phyloP scores from a whole-genome alignment of 2,113 vertebrate genomes.

The Lampris megalopsis region DNA sequence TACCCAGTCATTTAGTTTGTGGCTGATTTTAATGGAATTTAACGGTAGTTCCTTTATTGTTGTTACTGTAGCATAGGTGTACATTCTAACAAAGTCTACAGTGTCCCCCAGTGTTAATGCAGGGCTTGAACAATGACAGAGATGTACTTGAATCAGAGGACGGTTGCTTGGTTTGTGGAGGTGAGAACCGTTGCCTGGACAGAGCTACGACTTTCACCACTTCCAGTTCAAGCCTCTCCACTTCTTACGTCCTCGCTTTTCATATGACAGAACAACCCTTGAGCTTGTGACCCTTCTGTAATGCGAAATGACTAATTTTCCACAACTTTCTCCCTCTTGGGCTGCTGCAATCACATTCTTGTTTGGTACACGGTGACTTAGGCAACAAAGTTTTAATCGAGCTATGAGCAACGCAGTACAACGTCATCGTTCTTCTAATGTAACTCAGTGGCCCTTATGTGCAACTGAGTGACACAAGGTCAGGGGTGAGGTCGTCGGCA shows the following conservation, averaged over 20 bases:
- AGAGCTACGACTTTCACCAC: conserved; percentile 7
- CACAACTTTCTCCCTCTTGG: conserved; percentile 19
- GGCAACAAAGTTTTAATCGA: conserved; percentile 48
- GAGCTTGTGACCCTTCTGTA: conserved; percentile 30
- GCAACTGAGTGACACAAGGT: conserved; percentile 45
- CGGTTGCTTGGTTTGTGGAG: neutral
- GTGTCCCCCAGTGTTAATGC: neutral
- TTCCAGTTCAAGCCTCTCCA: conserved; percentile 19
- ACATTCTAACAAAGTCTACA: neutral
- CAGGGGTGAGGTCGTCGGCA: conserved; percentile 46
- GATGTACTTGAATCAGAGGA: conserved; percentile 1
- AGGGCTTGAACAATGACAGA: neutral
- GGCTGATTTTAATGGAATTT: neutral
- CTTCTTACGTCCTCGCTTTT: conserved; percentile 25
- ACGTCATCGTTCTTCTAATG: conserved; percentile 42
- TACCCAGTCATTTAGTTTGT: neutral
- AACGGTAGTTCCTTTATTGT: neutral
- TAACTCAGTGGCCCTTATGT: conserved; percentile 45
- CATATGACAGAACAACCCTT: conserved; percentile 29
- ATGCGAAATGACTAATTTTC: conserved; percentile 50
- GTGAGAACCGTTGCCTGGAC: neutral
- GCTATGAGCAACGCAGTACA: conserved; percentile 59
- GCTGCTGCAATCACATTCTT: conserved; percentile 29
- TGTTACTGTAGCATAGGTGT: neutral
- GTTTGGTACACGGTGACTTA: conserved; percentile 39